These are phyloP conservation scores for Drosophila littoralis DNA, from an alignment of 1,140 invertebrate species.

Conservation along the genomic window DNA sequence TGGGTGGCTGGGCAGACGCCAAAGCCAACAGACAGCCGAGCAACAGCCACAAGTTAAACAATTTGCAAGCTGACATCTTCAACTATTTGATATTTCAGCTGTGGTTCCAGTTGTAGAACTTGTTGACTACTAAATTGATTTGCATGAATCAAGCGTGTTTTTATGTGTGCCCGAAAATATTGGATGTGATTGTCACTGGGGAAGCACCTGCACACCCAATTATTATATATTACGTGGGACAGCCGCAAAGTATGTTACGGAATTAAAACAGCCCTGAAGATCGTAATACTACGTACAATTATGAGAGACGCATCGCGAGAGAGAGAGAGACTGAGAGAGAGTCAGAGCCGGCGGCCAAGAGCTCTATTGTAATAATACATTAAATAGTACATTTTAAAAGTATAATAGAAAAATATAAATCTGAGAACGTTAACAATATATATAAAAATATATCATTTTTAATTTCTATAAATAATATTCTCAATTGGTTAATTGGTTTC, in stretches of 20 bases:
- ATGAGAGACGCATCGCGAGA: no score
- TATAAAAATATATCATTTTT: no score
- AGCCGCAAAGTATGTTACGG: conserved; percentile 28
- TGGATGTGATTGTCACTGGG: conserved; percentile 6
- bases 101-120: conserved; percentile 10
- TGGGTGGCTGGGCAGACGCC: conserved; percentile 20
- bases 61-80: conserved; percentile 28
- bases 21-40: conserved; percentile 28
- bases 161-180: conserved; percentile 7
- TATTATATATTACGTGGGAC: not conserved
- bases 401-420: no score
- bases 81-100: conserved; percentile 2
- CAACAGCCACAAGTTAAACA: conserved; percentile 25
- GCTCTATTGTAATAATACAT: no score
- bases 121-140: conserved; percentile 31
- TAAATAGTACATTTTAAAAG: no score
- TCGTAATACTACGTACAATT: no score
- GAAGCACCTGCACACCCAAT: conserved; percentile 21
- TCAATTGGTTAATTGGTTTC: no score
- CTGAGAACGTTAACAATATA: no score
- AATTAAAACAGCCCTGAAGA: not conserved
- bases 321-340: no score
- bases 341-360: no score
- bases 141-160: conserved; percentile 13
- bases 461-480: no score